Evolutionary conservation across 2,797 vertebrate species (phyloP).

Genomic region (Tolypeutes matacus): DNA sequence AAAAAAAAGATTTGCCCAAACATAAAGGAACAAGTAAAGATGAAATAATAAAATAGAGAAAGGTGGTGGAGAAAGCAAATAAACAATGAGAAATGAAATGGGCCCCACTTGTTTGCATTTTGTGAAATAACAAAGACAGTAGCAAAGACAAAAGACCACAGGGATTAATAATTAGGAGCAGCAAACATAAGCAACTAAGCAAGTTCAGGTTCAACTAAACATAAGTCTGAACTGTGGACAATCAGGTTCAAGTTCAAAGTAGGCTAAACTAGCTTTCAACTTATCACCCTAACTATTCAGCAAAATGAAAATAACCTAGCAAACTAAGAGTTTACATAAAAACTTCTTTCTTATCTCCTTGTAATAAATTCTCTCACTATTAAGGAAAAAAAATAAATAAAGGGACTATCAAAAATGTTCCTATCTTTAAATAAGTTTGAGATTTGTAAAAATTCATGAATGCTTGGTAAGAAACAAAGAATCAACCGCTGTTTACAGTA

Average conservation of each 20-base stretch:
- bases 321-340: conserved; percentile 60
- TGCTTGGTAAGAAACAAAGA: neutral
- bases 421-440: conserved; percentile 45
- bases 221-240: neutral
- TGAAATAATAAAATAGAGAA: conserved; percentile 10
- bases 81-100: neutral
- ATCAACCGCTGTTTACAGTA: conserved; percentile 21
- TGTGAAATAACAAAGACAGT: conserved; percentile 38
- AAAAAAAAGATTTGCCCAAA: conserved; percentile 63
- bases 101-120: neutral
- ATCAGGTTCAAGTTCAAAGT: conserved; percentile 60
- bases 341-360: conserved; percentile 20
- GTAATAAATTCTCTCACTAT: conserved; percentile 59
- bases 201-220: conserved; percentile 35
- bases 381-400: conserved; percentile 23
- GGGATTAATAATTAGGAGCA: conserved; percentile 33
- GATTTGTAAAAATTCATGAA: conserved; percentile 55
- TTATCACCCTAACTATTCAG: conserved; percentile 39
- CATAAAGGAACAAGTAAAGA: conserved; percentile 35
- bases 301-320: conserved; percentile 62
- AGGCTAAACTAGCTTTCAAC: conserved; percentile 49
- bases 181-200: conserved; percentile 32
- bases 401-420: neutral
- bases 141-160: conserved; percentile 37
- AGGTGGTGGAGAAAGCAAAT: conserved; percentile 9